Conservation (phyloP, 2,888 invertebrate genomes). For the Lasioglossum villosulum region DNA sequence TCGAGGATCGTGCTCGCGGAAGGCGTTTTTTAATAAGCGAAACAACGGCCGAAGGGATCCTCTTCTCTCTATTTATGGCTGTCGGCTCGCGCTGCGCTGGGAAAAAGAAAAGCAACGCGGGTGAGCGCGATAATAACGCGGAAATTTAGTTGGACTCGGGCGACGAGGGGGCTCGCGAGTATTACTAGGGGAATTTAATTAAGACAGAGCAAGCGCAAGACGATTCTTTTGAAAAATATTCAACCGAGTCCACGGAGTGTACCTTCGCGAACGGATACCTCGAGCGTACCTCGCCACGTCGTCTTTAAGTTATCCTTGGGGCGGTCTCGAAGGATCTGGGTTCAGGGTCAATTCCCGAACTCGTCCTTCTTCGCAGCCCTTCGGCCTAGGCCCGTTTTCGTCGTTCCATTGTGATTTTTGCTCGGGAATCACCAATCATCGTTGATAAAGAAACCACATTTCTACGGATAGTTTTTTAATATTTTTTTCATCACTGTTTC, state of each 20-base stretch:
- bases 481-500: neutral
- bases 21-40: slow-evolving; percentile 58
- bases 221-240: slow-evolving; percentile 56
- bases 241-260: slow-evolving; percentile 9
- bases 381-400: slow-evolving; percentile 34
- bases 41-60: slow-evolving; percentile 8
- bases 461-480: too few species aligned
- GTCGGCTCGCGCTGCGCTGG: neutral
- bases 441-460: neutral
- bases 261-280: neutral
- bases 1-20: neutral
- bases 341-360: slow-evolving; percentile 60
- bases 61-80: neutral
- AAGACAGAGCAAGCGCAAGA: slow-evolving; percentile 44
- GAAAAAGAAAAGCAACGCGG: slow-evolving; percentile 10
- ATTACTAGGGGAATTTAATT: slow-evolving; percentile 64
- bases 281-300: slow-evolving; percentile 36
- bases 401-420: slow-evolving; percentile 26
- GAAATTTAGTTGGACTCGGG: slow-evolving; percentile 58
- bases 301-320: slow-evolving; percentile 62
- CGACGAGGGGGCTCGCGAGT: slow-evolving; percentile 12
- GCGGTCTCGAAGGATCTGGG: slow-evolving; percentile 46
- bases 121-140: slow-evolving; percentile 56
- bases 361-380: slow-evolving; percentile 25
- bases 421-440: neutral